Evolutionary conservation across 2,113 vertebrate species (phyloP), one percentile per base, ranked within the genome.

Genomic region (Toxotes chatareus): DNA sequence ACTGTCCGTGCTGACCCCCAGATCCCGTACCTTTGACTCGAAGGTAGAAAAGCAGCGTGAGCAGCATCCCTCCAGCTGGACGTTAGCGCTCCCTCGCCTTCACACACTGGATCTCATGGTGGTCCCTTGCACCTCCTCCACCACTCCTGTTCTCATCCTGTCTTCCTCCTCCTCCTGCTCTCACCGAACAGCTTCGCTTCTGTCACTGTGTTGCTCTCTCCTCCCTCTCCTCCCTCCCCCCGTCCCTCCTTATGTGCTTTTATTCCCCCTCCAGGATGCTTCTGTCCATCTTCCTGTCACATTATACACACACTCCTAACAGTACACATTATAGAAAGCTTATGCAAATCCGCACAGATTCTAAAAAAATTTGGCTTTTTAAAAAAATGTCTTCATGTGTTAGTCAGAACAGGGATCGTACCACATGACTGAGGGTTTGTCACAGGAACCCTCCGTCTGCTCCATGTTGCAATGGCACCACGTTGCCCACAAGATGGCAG

Each of bases 21-120:
- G 16, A 56, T 34, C 44, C 34, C 92, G 73, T 94, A 95, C 95
- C 94, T 95, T 95, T 95, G 53, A 95, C 76, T 74, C 93, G 90
- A 64, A 95, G 86, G 89, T 89, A 95, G 88, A 94, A 86, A 23
- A 95, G 92, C 82, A 95, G 88, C 36, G 93, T 94, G 79, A 95
- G 91, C 76, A 95, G 92, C 95, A 95, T 95, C 90, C 78, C 92
- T 91, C 80, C 74, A 32, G 74, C 72, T 32, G 32, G 69, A 31
- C 7, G 62, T 21, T 31, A 32, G 4, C 40, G 7, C 59, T 69
- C 27, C 63, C 59, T 76, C 23, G 13, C 56, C 59, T 76, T 91
- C 75, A 87, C 85, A 38, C 42, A 36, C 60, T 27, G 38, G 59
- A 76, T 81, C 64, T 83, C 79, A 83, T 69, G 62, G 40, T 76